These are phyloP conservation scores for Chrysemys picta DNA, from an alignment of 2,113 vertebrate genomes.

Conservation along the genomic window DNA sequence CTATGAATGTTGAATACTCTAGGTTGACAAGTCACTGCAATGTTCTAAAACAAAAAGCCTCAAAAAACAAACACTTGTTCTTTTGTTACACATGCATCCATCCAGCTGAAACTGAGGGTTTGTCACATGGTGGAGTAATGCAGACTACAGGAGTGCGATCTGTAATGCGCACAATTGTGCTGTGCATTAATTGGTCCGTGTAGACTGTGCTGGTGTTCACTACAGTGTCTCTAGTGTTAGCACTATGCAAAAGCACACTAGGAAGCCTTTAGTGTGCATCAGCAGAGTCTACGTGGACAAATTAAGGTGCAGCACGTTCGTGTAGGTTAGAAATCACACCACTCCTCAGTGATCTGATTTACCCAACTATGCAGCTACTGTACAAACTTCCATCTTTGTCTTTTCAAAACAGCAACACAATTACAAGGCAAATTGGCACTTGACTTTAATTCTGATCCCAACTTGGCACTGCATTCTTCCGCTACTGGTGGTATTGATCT, in stretches of 20 bases:
- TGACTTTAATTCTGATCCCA: not conserved
- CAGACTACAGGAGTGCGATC: not conserved
- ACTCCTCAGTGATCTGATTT: not conserved
- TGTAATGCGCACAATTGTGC: not conserved
- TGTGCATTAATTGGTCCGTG: not conserved
- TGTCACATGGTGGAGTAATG: not conserved
- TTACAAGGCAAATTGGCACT: not conserved
- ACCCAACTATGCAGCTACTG: not conserved
- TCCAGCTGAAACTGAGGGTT: not conserved
- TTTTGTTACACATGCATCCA: not conserved
- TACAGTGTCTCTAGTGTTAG: not conserved
- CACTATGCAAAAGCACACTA: not conserved
- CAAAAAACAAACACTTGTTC: not conserved
- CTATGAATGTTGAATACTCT: not conserved
- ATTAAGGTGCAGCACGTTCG: not conserved
- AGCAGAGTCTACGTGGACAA: not conserved
- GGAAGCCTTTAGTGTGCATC: not conserved
- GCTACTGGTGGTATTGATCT: constrained; percentile 1
- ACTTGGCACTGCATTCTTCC: not conserved
- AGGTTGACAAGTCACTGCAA: not conserved
- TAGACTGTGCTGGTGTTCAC: not conserved
- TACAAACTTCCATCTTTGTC: not conserved
- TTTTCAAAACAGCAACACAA: not conserved
- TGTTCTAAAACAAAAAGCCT: not conserved
- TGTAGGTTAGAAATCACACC: not conserved